Evolutionary conservation across 2,113 vertebrate genomes (phyloP).

Genomic region (Puma concolor): DNA sequence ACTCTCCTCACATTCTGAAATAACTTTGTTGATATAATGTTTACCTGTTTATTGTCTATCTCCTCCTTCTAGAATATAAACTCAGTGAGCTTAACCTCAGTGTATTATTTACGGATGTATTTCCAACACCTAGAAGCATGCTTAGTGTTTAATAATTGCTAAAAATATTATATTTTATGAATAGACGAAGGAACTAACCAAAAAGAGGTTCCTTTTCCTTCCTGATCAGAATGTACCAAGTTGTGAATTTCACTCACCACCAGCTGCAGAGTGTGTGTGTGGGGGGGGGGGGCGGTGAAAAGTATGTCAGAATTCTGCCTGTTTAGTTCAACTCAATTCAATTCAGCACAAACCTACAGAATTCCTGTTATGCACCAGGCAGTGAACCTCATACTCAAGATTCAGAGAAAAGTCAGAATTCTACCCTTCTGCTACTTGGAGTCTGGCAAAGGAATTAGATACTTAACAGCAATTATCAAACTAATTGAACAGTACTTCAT

Average conservation of each 20-base stretch:
- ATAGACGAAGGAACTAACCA: not conserved
- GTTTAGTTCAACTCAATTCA: not conserved
- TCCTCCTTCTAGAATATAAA: not conserved
- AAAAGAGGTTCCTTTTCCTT: not conserved
- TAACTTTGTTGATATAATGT: not conserved
- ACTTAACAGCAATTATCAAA: not conserved
- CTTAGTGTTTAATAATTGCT: not conserved
- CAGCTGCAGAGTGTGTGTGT: not conserved
- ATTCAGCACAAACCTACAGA: not conserved
- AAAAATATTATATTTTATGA: not conserved
- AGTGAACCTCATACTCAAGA: not conserved
- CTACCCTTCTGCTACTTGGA: not conserved
- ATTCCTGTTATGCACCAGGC: not conserved
- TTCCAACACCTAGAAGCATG: not conserved
- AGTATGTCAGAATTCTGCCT: not conserved
- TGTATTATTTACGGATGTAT: not conserved
- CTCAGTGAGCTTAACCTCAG: not conserved
- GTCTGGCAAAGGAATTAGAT: not conserved
- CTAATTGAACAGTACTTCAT: not conserved
- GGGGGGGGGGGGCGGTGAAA: not conserved
- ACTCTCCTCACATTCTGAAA: not conserved
- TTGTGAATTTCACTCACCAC: not conserved
- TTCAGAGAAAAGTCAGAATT: conserved; percentile 9
- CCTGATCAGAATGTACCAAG: not conserved
- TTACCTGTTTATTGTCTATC: not conserved